Base-by-base conservation (phyloP, 2,888 invertebrate genomes). In the Dilophus febrilis region DNA sequence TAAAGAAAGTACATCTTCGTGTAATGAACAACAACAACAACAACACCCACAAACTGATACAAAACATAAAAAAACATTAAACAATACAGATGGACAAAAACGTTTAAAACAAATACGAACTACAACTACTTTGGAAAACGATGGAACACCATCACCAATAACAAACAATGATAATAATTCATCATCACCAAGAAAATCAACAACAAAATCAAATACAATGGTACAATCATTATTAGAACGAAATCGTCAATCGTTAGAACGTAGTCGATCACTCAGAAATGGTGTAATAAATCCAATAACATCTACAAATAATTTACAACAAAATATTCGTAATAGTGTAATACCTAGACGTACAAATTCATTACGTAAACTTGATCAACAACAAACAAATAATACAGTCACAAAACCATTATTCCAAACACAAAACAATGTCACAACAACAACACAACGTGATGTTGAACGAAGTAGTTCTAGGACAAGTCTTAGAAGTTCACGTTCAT, bases 401-500 rank as follows among this genome's bases (percentile, higher is more conserved):
- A 42, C 53, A 22, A 40, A 34, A 28, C 42, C 16, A 42, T 43
- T 33, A 42, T n/a, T n/a, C n/a, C 43, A 43, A 28, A 46, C 46
- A 19, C 40, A 48, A 37, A 47, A 52, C 45, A n/a, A n/a, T n/a
- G n/a, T n/a, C n/a, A n/a, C n/a, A n/a, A n/a, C n/a, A n/a, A n/a
- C n/a, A n/a, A 46, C 48, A 13, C 55, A 59, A 37, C 64, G 71
- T 43, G 70, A 74, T 47, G 81, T 83, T 0, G 82, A 84, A 51
- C 67, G 83, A 30, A 84, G 82, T 5, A 74, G 77, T 13, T 86
- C 86, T 0, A 66, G 83, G 30, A 78, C 82, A 32, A 85, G 85
- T 40, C 63, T 87, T 13, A 70, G 83, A 18, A 85, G 86, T 52
- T 87, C 87, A 0, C 67, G 83, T 22, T 85, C 84, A 51, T 87